Base-by-base conservation (phyloP, 2,797 vertebrate genomes). In the Sebastes diploproa region DNA sequence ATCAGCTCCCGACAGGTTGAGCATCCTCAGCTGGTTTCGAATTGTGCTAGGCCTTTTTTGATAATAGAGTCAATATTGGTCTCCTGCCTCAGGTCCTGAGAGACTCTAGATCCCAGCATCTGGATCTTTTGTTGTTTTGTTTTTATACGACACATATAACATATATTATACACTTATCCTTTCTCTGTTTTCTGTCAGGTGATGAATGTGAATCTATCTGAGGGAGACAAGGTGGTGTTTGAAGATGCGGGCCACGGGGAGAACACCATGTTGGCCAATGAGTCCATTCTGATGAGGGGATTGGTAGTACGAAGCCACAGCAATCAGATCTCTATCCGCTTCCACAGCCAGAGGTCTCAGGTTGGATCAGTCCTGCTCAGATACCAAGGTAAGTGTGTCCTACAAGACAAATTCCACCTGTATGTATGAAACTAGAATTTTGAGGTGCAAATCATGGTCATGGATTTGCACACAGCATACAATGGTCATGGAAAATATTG, bases 261-360 rank as follows among this genome's bases (percentile, higher is more conserved):
- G 77, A 96, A 97, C 5, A 86, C 94, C 6, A 92, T 97, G 23
- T 89, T 99, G 92, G 97, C 97, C 91, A 99, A 99, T 0, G 96
- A 98, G 91, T 97, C 97, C 77, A 97, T 98, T 91, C 95, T 99
- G 80, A 94, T 97, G 88, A 95, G 95, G 50, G 97, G 97, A 11
- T 94, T 98, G 88, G 96, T 99, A 50, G 97, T 99, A 62, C 96
- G 97, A 16, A 98, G 98, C 89, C 96, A 96, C 3, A 97, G 96
- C 86, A 98, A 99, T 89, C 95, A 97, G 93, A 97, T 98, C 71
- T 94, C 96, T 63, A 92, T 99, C 67, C 96, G 85, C 78, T 96
- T 98, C 93, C 96, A 95, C 90, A 97, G 96, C 90, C 88, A 81
- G n/a, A 86, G 22, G 20, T 85, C 95, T 7, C 95, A 89, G 32